phyloP scores from a whole-genome alignment of 2,113 vertebrate species.

The Conger conger region DNA sequence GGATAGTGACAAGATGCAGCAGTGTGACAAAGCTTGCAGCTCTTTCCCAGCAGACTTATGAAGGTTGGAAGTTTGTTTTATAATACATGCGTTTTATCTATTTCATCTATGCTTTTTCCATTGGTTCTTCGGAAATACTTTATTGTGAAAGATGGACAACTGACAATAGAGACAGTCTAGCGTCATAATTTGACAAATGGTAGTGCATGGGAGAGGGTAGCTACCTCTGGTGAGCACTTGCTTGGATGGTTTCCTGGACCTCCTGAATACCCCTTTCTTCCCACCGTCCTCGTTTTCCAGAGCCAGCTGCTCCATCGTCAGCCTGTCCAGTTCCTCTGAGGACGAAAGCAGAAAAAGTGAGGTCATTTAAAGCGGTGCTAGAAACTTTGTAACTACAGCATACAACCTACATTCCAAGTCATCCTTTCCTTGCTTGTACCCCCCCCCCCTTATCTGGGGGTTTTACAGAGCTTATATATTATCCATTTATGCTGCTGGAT shows the following conservation, averaged over 20 bases:
- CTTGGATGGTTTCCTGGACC: constrained; percentile 73
- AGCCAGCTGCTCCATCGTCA: constrained; percentile 79
- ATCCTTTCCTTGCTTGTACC: not conserved
- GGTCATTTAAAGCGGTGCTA: not conserved
- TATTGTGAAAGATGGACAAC: not conserved
- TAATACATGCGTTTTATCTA: not conserved
- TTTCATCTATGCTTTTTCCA: not conserved
- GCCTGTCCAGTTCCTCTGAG: constrained; percentile 82
- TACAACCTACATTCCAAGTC: not conserved
- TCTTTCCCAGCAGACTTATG: not conserved
- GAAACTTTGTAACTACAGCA: not conserved
- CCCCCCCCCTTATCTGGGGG: not conserved
- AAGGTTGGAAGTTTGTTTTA: not conserved
- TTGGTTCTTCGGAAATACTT: not conserved
- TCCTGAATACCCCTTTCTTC: constrained; percentile 75
- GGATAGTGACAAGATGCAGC: not conserved
- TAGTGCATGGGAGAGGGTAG: constrained; percentile 4
- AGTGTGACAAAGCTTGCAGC: not conserved
- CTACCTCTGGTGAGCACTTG: constrained; percentile 77
- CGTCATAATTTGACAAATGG: not conserved
- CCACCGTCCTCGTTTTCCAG: constrained; percentile 78
- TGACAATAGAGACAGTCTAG: not conserved
- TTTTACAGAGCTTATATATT: not conserved
- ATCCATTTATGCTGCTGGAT: not conserved
- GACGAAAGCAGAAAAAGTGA: constrained; percentile 30